Evolutionary conservation across 2,888 invertebrate species (phyloP).

Genomic region (Hartigia nigra): DNA sequence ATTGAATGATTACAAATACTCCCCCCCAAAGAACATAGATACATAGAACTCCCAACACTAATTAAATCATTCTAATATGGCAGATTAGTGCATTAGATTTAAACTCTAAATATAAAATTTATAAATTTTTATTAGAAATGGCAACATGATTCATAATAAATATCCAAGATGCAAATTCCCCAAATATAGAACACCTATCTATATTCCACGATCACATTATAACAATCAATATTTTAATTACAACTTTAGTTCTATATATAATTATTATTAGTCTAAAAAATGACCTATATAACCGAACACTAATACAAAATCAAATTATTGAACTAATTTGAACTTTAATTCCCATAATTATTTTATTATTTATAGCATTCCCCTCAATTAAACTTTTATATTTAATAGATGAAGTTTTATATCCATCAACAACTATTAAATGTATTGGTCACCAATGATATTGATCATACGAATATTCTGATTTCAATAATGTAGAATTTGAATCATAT

Average conservation of each 20-base stretch:
- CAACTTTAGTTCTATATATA: constrained; percentile 71
- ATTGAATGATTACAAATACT: constrained; percentile 75
- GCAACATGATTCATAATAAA: constrained; percentile 71
- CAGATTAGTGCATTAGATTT: constrained; percentile 74
- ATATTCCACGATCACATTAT: constrained; percentile 74
- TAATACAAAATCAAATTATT: constrained; percentile 72
- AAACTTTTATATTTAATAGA: constrained; percentile 73
- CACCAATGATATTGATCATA: constrained; percentile 78
- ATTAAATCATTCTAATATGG: constrained; percentile 73
- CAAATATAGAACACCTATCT: constrained; percentile 75
- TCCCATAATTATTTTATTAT: constrained; percentile 72
- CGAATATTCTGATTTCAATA: constrained; percentile 74
- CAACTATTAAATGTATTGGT: constrained; percentile 73
- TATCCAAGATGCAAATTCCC: constrained; percentile 73
- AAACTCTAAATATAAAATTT: constrained; percentile 75
- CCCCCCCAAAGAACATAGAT: constrained; percentile 72
- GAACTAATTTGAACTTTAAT: constrained; percentile 75
- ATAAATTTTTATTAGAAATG: constrained; percentile 73
- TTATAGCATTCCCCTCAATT: constrained; percentile 73
- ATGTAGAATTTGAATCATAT: constrained; percentile 73
- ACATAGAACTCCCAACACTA: constrained; percentile 71
- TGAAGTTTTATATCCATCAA: constrained; percentile 71
- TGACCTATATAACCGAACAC: too few relatives aligned
- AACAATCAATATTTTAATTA: constrained; percentile 74
- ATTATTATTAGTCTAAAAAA: too few relatives aligned